These are phyloP conservation scores for Drosophila bocki DNA, from an alignment of 1,140 invertebrate genomes.

Conservation along the genomic window DNA sequence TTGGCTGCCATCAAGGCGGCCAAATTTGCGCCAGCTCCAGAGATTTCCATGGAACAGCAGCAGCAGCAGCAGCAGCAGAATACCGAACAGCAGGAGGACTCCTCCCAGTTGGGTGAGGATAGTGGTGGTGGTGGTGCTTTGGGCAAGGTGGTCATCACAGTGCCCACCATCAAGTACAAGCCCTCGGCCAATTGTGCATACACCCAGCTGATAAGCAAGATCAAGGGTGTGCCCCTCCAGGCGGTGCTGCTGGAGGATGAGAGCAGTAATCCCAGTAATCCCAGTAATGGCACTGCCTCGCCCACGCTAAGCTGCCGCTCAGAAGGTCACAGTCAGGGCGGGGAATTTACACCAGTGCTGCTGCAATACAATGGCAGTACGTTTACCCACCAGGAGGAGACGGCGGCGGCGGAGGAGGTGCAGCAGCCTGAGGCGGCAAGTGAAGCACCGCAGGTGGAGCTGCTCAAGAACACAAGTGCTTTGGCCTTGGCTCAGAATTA, in stretches of 20 bases:
- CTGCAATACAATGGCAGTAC: conserved; percentile 79
- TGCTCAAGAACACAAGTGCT: conserved; percentile 85
- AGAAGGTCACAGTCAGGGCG: conserved; percentile 59
- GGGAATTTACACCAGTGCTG: conserved; percentile 72
- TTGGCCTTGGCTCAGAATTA: conserved; percentile 87
- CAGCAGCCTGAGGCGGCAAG: conserved; percentile 34
- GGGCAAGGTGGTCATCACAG: conserved; percentile 66
- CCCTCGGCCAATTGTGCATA: conserved; percentile 94
- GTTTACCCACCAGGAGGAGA: conserved; percentile 64
- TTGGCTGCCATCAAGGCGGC: conserved; percentile 92
- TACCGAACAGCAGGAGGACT: conserved; percentile 10
- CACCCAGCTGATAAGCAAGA: conserved; percentile 93
- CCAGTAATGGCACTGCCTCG: conserved; percentile 53
- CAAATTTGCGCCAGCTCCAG: conserved; percentile 87
- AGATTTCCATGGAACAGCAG: conserved; percentile 63
- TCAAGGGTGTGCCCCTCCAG: conserved; percentile 89
- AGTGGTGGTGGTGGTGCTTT: not conserved
- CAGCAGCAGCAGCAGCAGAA: not conserved
- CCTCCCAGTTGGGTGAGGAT: conserved; percentile 18
- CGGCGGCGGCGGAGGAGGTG: conserved; percentile 3
- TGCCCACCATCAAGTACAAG: conserved; percentile 89
- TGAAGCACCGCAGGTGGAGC: conserved; percentile 65
- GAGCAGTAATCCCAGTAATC: conserved; percentile 22
- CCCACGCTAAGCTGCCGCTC: conserved; percentile 65
- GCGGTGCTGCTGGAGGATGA: conserved; percentile 74